A percentile compares a stretch with the other conserved stretches of the same genome.
Evolutionary conservation across 2,888 invertebrate genomes (phyloP).

Genomic region (Pammene fasciana): DNA sequence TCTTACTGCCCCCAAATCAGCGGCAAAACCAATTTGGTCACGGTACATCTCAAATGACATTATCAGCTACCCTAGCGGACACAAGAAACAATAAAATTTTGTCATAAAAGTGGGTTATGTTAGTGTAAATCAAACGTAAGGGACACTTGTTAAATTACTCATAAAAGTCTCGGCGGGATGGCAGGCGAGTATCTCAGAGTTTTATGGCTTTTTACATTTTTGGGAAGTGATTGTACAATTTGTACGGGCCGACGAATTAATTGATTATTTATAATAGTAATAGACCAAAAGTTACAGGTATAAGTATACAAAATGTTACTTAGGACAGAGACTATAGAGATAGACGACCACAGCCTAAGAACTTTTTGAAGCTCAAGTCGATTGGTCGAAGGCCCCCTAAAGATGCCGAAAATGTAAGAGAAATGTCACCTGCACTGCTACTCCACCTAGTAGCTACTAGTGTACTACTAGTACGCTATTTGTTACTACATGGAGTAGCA

Average conservation of each 20-base stretch:
- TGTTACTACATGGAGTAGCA: no score
- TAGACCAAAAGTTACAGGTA: no score
- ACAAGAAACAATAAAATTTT: constrained; percentile 74
- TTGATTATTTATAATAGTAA: no score
- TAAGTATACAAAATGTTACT: no score
- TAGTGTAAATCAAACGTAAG: constrained; percentile 73
- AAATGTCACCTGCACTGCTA: no score
- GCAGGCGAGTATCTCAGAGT: constrained; percentile 72
- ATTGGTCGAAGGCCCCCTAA: no score
- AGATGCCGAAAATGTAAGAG: no score
- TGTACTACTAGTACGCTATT: no score
- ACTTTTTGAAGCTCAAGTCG: no score
- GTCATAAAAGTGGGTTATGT: constrained; percentile 73
- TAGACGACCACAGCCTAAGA: no score
- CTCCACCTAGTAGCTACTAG: no score
- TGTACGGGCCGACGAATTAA: background rate
- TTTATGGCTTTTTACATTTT: constrained; percentile 55
- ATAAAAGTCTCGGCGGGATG: constrained; percentile 75
- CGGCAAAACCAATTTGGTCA: background rate
- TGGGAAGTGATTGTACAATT: background rate
- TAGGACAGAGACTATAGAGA: no score
- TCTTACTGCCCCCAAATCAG: background rate
- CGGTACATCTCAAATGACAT: constrained; percentile 63
- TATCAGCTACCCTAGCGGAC: constrained; percentile 71
- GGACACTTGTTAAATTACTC: constrained; percentile 78